These are phyloP conservation scores for Hyla sarda DNA, from an alignment of 2,113 vertebrate species.

Conservation along the genomic window DNA sequence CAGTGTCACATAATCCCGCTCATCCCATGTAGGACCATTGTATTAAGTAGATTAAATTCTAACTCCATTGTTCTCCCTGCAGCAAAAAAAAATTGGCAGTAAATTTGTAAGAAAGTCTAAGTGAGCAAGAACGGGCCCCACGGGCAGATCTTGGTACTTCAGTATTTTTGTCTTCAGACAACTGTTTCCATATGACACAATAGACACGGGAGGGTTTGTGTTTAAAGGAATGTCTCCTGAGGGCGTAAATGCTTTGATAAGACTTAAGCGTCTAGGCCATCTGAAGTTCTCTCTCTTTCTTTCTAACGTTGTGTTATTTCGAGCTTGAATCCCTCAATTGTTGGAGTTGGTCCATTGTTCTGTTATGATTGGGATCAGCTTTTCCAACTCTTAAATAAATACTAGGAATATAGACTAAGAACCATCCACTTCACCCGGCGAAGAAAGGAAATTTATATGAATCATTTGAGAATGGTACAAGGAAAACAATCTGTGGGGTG, in stretches of 20 bases:
- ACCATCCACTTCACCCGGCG: neutral
- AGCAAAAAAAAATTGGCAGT: neutral
- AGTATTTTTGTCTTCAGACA: neutral
- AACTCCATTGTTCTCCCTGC: neutral
- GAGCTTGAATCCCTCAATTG: neutral
- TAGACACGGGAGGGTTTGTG: neutral
- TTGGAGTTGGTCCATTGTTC: neutral
- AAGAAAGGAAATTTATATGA: neutral
- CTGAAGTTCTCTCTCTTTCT: neutral
- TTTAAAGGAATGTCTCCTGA: neutral
- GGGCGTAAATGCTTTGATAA: conserved; percentile 8
- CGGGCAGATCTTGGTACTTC: neutral
- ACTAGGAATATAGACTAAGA: neutral
- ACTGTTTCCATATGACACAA: conserved; percentile 11
- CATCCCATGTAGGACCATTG: neutral
- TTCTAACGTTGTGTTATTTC: conserved; percentile 2
- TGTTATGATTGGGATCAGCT: neutral
- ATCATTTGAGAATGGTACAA: neutral
- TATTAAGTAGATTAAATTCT: neutral
- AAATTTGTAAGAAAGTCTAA: neutral
- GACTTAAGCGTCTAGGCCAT: neutral
- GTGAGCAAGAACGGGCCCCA: neutral
- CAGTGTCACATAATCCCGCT: neutral
- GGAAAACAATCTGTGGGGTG: too few species aligned
- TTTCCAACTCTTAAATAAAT: neutral